Evolutionary conservation across 92 coral and sea anemone species (phyloP).

Genomic region (Porites lobata): DNA sequence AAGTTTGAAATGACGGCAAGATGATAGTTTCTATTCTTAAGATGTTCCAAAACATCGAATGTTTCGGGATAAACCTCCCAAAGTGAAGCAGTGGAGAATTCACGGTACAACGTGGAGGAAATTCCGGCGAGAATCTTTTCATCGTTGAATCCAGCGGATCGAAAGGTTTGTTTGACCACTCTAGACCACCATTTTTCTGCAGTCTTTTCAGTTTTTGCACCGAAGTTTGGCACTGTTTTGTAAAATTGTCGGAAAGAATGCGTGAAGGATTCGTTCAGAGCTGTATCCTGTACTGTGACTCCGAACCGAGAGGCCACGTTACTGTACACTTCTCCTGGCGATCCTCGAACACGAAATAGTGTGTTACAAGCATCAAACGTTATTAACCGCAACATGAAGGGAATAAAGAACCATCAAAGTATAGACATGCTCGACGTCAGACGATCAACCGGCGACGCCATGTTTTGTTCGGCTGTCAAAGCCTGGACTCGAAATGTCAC

Average conservation of each 20-base stretch:
- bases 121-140: conserved; percentile 56
- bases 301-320: conserved; percentile 75
- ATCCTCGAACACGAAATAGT: conserved; percentile 82
- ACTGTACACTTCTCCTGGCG: conserved; percentile 83
- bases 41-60: conserved; percentile 64
- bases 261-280: conserved; percentile 68
- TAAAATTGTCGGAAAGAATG: conserved; percentile 69
- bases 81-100: conserved; percentile 60
- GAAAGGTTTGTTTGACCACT: conserved; percentile 76
- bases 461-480: neutral
- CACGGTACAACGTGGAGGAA: conserved; percentile 64
- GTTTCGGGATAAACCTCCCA: conserved; percentile 93
- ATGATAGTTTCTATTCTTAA: conserved; percentile 50
- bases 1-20: conserved; percentile 92
- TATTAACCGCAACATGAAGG: conserved; percentile 72
- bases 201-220: conserved; percentile 60
- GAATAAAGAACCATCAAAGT: neutral
- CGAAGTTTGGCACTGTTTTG: conserved; percentile 84
- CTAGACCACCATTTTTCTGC: conserved; percentile 82
- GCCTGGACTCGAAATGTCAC: neutral
- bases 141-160: conserved; percentile 63
- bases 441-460: neutral
- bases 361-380: conserved; percentile 93
- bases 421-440: neutral
- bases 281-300: conserved; percentile 44